These are phyloP conservation scores for Papilio xuthus DNA, from an alignment of 1,140 invertebrate genomes.

Conservation along the genomic window DNA sequence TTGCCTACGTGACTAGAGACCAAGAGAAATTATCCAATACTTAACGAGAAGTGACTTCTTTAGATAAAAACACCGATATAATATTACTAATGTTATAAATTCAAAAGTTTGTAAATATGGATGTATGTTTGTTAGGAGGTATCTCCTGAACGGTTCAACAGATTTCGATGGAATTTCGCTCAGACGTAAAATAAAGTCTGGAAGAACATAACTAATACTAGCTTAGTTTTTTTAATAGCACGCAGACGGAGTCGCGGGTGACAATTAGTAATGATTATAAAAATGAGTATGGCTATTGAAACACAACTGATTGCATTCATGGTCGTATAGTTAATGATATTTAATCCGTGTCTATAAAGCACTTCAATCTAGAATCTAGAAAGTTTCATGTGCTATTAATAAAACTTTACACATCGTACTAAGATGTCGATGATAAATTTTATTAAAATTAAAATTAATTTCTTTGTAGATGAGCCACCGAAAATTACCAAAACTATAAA, in stretches of 20 bases:
- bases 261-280: too few species aligned
- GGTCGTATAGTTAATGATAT: neutral
- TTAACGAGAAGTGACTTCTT: neutral
- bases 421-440: neutral
- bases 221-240: too few species aligned
- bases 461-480: neutral
- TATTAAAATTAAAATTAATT: neutral
- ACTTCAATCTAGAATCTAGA: neutral
- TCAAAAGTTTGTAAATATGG: too few species aligned
- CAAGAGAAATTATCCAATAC: neutral
- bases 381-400: neutral
- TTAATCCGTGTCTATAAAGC: neutral
- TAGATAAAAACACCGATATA: neutral
- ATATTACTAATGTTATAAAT: too few species aligned
- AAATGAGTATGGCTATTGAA: too few species aligned
- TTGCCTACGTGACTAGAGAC: neutral
- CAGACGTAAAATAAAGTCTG: too few species aligned
- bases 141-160: too few species aligned
- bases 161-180: too few species aligned
- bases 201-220: neutral
- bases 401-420: neutral
- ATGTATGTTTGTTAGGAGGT: too few species aligned
- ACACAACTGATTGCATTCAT: too few species aligned
- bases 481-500: constrained; percentile 18
- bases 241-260: too few species aligned